Conservation (phyloP, 2,797 vertebrate species). For the Sus cebifrons region DNA sequence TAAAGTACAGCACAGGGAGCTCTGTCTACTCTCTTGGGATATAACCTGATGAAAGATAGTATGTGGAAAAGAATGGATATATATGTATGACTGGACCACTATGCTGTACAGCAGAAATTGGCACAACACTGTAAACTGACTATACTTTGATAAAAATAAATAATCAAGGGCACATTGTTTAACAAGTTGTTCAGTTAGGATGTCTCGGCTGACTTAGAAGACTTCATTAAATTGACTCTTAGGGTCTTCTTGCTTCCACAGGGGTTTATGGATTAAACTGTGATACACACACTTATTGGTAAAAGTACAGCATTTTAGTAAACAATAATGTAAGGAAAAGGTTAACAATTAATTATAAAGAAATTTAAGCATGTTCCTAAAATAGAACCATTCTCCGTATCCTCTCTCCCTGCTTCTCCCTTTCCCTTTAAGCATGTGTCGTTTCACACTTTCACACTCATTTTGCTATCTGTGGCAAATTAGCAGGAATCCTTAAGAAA, state of each 20-base stretch:
- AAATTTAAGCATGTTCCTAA: conserved; percentile 82
- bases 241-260: neutral
- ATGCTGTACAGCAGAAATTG: no score
- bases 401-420: neutral
- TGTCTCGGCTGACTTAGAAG: neutral
- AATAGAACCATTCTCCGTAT: conserved; percentile 73
- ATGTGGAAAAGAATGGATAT: no score
- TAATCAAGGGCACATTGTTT: neutral
- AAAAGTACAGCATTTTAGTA: conserved; percentile 53
- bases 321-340: conserved; percentile 61
- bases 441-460: conserved; percentile 76
- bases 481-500: conserved; percentile 81
- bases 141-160: no score
- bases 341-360: conserved; percentile 50
- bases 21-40: no score
- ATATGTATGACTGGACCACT: no score
- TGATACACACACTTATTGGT: conserved; percentile 16
- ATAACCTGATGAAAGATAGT: no score
- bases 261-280: neutral
- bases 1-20: no score
- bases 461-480: conserved; percentile 75
- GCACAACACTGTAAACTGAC: no score
- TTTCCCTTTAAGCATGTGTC: conserved; percentile 54
- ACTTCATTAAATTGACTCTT: neutral
- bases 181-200: neutral